Evolutionary conservation across 2,113 vertebrate genomes (phyloP).

Genomic region (Sander vitreus): DNA sequence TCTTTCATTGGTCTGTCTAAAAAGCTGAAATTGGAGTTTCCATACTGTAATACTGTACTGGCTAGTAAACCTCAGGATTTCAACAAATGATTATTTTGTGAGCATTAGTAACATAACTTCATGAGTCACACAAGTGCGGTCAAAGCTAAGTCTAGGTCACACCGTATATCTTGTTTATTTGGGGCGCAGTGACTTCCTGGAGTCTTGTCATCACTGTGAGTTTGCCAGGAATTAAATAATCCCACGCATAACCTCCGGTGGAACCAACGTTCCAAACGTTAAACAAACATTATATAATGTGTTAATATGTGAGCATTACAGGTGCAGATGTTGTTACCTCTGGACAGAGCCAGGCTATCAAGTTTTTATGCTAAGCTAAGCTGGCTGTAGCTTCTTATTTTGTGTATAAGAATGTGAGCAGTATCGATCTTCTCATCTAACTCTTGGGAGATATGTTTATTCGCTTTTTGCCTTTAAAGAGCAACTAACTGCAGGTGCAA

Average conservation of each 20-base stretch:
- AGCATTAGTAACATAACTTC: not conserved
- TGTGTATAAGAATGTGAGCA: not conserved
- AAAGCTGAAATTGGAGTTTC: not conserved
- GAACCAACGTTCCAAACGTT: not conserved
- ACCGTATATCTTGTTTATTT: not conserved
- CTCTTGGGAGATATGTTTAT: not conserved
- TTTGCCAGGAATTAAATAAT: not conserved
- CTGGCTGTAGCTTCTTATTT: not conserved
- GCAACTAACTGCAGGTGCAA: not conserved
- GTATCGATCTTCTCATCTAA: not conserved
- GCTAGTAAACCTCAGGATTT: not conserved
- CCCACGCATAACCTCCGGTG: not conserved
- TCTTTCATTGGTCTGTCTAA: not conserved
- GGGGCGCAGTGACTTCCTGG: not conserved
- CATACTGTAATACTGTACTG: not conserved
- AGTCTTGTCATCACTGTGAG: not conserved
- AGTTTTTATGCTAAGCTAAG: not conserved
- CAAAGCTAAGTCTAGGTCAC: not conserved
- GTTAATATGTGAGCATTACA: not conserved
- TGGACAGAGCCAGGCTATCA: not conserved
- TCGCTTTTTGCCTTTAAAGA: not conserved
- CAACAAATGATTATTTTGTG: not conserved
- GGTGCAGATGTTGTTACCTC: not conserved
- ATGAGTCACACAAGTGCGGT: not conserved
- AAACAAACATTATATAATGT: not conserved